Percentiles rank a stretch among this genome's conserved stretches.
Evolutionary conservation across 2,888 invertebrate species (phyloP).

Genomic region (Chaitophorus viminalis): DNA sequence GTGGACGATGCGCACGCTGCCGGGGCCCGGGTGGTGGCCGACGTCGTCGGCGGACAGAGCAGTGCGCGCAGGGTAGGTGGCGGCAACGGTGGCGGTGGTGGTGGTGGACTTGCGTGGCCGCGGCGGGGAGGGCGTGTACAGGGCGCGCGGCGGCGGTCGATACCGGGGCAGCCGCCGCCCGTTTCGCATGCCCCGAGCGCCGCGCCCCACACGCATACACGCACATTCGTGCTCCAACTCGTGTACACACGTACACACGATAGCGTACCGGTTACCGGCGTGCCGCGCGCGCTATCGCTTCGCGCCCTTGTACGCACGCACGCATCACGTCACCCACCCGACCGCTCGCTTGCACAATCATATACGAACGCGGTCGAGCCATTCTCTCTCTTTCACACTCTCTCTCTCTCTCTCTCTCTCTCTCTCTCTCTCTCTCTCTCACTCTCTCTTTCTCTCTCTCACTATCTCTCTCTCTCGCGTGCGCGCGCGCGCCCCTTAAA

Average conservation of each 20-base stretch:
- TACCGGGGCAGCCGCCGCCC: conserved; percentile 35
- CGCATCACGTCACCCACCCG: no score
- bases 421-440: no score
- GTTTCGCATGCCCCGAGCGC: conserved; percentile 56
- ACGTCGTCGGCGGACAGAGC: background rate
- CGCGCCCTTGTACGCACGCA: background rate
- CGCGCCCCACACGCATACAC: conserved; percentile 36
- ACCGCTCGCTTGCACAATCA: no score
- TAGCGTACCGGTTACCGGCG: background rate
- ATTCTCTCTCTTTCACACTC: no score
- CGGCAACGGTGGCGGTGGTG: background rate
- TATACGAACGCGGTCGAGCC: background rate
- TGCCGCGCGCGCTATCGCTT: background rate
- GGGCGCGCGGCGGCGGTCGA: conserved; percentile 41
- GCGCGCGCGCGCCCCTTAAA: background rate
- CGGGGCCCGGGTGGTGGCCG: background rate
- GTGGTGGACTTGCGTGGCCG: background rate
- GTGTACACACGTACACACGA: background rate
- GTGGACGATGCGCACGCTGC: conserved; percentile 9
- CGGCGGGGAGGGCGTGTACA: background rate
- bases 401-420: no score
- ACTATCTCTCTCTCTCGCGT: no score
- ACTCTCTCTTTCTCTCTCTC: no score
- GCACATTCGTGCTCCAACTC: background rate
- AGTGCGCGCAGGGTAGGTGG: no score